phyloP scores from a whole-genome alignment of 2,113 vertebrate species.

The Cyanoderma ruficeps region DNA sequence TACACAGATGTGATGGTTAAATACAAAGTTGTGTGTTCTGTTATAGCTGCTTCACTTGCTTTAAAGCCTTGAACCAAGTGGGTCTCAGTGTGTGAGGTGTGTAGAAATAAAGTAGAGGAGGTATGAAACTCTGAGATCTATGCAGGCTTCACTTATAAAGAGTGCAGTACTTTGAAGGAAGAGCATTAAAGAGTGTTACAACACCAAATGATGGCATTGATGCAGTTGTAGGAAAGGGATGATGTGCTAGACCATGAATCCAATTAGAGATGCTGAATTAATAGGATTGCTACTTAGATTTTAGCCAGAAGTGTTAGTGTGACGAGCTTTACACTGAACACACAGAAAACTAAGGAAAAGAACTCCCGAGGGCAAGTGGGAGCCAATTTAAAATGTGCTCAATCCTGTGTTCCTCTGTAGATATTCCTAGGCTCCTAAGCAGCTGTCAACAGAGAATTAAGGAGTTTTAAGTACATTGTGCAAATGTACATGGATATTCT shows the following conservation, averaged over 20 bases:
- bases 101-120: background rate
- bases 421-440: background rate
- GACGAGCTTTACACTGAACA: background rate
- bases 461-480: background rate
- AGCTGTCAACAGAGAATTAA: background rate
- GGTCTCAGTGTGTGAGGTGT: background rate
- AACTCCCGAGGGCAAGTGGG: background rate
- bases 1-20: background rate
- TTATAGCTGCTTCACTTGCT: background rate
- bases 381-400: background rate
- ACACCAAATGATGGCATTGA: background rate
- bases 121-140: background rate
- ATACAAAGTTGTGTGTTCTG: background rate
- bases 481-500: background rate
- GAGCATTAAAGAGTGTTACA: background rate
- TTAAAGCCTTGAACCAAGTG: background rate
- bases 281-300: background rate
- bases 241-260: background rate
- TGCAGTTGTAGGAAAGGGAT: background rate
- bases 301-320: background rate
- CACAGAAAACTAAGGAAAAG: background rate
- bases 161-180: background rate
- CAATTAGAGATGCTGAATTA: background rate
- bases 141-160: background rate
- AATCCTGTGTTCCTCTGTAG: background rate